These are phyloP conservation scores for Thecocarcelia acutangulata DNA, from an alignment of 2,888 invertebrate species.

Conservation along the genomic window DNA sequence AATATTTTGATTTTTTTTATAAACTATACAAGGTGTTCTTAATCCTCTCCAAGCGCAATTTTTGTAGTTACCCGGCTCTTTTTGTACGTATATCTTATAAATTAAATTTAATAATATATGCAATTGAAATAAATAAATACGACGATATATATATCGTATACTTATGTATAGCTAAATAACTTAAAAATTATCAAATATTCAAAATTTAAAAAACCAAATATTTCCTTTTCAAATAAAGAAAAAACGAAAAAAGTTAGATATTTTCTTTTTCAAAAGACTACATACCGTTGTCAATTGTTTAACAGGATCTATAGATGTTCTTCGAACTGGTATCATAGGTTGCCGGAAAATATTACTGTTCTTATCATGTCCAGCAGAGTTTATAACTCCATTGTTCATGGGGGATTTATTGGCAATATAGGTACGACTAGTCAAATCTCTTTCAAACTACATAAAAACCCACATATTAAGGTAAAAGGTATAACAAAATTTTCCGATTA, in stretches of 20 bases:
- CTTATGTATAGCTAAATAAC: no score
- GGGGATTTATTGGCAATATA: constrained; percentile 75
- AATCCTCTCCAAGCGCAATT: no score
- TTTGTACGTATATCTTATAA: no score
- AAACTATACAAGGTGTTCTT: no score
- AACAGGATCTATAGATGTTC: constrained; percentile 77
- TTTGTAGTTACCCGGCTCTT: no score
- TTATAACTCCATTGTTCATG: constrained; percentile 65
- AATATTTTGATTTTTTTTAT: no score
- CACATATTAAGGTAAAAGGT: constrained; percentile 1
- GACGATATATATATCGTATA: no score
- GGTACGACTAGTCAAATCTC: constrained; percentile 73
- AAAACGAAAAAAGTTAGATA: neutral
- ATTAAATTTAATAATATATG: no score
- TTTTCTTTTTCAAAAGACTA: neutral
- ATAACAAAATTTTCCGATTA: neutral
- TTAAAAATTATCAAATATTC: no score
- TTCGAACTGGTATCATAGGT: constrained; percentile 77
- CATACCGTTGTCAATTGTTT: constrained; percentile 77
- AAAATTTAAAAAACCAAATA: no score
- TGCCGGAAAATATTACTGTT: constrained; percentile 74
- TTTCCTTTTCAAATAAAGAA: no score
- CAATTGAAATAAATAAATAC: no score
- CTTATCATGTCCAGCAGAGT: constrained; percentile 10
- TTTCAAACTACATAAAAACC: constrained; percentile 71